A percentile compares a stretch with the other conserved stretches of the same genome.
Conservation (phyloP, 2,888 invertebrate genomes). For the Drosophila mettleri region DNA sequence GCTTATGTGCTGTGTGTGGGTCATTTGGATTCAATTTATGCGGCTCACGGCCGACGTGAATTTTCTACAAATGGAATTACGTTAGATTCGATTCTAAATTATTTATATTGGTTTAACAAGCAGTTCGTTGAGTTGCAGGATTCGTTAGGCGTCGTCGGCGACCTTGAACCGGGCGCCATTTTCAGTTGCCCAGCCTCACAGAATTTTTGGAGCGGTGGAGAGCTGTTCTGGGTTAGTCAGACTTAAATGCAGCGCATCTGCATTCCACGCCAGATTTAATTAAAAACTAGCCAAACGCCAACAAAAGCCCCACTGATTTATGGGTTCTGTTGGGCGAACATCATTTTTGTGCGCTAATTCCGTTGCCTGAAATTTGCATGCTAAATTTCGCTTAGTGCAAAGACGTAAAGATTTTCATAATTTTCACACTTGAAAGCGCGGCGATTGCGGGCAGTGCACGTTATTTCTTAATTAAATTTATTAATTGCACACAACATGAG, state of each 20-base stretch:
- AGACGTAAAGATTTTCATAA: slow-evolving; percentile 70
- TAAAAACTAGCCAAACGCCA: slow-evolving; percentile 59
- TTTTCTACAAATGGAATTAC: slow-evolving; percentile 60
- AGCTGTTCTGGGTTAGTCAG: slow-evolving; percentile 1
- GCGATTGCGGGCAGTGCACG: slow-evolving; percentile 49
- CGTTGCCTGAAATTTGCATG: slow-evolving; percentile 47
- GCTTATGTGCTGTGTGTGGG: slow-evolving; percentile 47
- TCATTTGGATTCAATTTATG: slow-evolving; percentile 69
- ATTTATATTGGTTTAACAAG: slow-evolving; percentile 61
- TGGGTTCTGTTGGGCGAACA: slow-evolving; percentile 27
- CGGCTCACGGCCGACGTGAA: slow-evolving; percentile 54
- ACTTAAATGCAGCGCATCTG: slow-evolving; percentile 47
- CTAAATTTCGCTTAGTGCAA: slow-evolving; percentile 57
- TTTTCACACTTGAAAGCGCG: slow-evolving; percentile 76
- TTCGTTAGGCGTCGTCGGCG: slow-evolving; percentile 15
- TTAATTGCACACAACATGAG: slow-evolving; percentile 79
- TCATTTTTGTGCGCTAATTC: slow-evolving; percentile 45
- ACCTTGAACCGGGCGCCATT: slow-evolving; percentile 44
- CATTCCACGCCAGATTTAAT: slow-evolving; percentile 63
- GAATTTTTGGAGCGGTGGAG: not conserved
- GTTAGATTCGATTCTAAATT: slow-evolving; percentile 63
- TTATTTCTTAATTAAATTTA: slow-evolving; percentile 80
- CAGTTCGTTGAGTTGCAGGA: slow-evolving; percentile 28
- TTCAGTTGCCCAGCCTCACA: not conserved
- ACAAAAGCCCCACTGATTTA: slow-evolving; percentile 47